Base-by-base conservation (phyloP, 2,113 vertebrate genomes). In the Clinocottus analis region DNA sequence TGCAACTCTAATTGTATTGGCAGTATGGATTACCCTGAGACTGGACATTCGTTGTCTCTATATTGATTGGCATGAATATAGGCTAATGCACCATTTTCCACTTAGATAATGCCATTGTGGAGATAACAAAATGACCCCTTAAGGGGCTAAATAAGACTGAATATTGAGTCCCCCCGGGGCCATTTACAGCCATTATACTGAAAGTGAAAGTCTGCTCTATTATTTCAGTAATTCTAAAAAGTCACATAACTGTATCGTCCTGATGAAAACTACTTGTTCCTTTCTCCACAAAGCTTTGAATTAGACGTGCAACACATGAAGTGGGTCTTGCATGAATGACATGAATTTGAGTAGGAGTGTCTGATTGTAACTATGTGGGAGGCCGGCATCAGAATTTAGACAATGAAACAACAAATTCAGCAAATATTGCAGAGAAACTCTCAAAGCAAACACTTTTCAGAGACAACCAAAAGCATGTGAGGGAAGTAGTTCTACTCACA, bases 1-100 rank as follows among this genome's bases (percentile, higher is more conserved):
- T 27, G 58, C 59, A 72, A 12, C 68, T 69, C 78, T 68, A 72
- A 72, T 65, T 39, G 59, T 14, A 72, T 39, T 43, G 70, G n/a
- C 79, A 73, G 61, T 21, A 84, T 75, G 64, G 62, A 75, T 61
- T 29, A 33, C 33, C 72, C 63, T 64, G 43, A 80, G 55, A 60
- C 49, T 51, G 62, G 49, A 86, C 77, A 82, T 80, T 41, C 64
- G 77, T 59, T 45, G 56, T 77, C 66, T 60, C 17, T 68, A 23
- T 61, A 93, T 91, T 88, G 93, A 93, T 92, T 85, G 69, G 64
- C 77, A 72, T 89, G 85, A 80, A 85, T 84, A 79, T 85, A 72
- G 87, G 80, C 70, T 87, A 92, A 92, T 91, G 92, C 35, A 33
- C 59, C 82, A 73, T 75, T 83, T 79, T 53, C 78, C 80, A 74